Evolutionary conservation across 2,797 vertebrate genomes (phyloP), one percentile per base, ranked within the genome.

Genomic region (Macroramphosus scolopax): DNA sequence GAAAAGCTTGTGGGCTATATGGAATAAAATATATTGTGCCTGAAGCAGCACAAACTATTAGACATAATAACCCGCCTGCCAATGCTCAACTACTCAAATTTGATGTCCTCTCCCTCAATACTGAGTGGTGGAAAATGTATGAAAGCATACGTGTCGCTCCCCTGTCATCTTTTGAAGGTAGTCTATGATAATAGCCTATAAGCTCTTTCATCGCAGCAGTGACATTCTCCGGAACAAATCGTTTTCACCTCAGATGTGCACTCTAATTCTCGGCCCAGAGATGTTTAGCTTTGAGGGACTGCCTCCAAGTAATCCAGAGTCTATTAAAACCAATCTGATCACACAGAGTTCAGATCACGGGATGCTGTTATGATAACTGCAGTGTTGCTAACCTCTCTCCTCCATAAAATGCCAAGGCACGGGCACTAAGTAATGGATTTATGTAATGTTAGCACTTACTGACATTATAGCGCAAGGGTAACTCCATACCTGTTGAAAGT

Each of bases 271-370:
- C 78, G 76, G 78, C 78, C 84, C 74, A 49, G 71, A 83, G 83
- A 87, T 88, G 80, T 88, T 90, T 83, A 76, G 85, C 86, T 84
- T 86, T 73, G 65, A 77, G 74, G 74, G 77, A 76, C 83, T 78
- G 83, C 85, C 84, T 87, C 82, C 81, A 79, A 86, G 88, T 88
- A 84, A 87, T 88, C 83, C 80, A 56, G 78, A 88, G 83, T 87
- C 88, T 89, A 91, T 91, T 89, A 89, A 88, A 89, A 89, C 86
- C 85, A 87, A 87, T 89, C 85, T 87, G 86, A 86, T 89, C 85
- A 87, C 87, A 85, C 76, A 79, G 81, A 84, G 89, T 90, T 90
- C 87, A 90, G 81, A 87, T 89, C 87, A 88, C 69, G 77, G 80
- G 84, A 89, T 72, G 86, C 87, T 85, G 84, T 87, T 85, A 85